Conservation (phyloP, 2,888 invertebrate species). For the Myathropa florea region DNA sequence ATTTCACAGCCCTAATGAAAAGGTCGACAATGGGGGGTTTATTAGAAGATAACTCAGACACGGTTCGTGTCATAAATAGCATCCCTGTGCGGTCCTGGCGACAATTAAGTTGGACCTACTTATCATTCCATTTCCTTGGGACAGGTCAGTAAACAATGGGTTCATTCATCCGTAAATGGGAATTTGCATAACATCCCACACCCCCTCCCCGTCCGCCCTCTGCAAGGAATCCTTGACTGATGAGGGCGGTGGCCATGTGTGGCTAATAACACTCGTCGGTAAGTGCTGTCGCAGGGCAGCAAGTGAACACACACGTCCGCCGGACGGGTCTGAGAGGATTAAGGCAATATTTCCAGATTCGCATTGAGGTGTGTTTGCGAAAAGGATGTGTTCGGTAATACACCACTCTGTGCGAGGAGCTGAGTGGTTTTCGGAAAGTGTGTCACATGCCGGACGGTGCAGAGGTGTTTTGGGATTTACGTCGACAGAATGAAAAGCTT, state of each 20-base stretch:
- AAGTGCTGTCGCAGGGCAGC: background rate
- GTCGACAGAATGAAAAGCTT: background rate
- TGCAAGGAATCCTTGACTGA: background rate
- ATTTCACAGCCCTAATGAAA: background rate
- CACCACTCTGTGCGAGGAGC: background rate
- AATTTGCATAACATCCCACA: conserved; percentile 6
- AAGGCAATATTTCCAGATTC: background rate
- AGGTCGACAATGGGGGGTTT: background rate
- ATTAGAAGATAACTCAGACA: background rate
- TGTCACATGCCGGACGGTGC: background rate
- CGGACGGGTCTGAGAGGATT: background rate
- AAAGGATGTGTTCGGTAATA: background rate
- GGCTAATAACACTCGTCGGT: background rate
- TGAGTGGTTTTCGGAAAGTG: background rate
- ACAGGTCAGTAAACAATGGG: conserved; percentile 7
- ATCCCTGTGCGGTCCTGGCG: background rate
- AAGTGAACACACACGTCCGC: background rate
- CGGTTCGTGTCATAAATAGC: background rate
- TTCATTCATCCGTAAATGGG: conserved; percentile 4
- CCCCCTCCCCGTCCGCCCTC: background rate
- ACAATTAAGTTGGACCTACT: conserved; percentile 5
- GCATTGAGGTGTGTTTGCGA: background rate
- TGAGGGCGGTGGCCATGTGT: background rate
- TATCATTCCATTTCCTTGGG: conserved; percentile 7
- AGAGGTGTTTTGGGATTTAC: background rate